These are phyloP conservation scores for Microtus montanus DNA, from an alignment of 2,113 vertebrate species.

Conservation along the genomic window DNA sequence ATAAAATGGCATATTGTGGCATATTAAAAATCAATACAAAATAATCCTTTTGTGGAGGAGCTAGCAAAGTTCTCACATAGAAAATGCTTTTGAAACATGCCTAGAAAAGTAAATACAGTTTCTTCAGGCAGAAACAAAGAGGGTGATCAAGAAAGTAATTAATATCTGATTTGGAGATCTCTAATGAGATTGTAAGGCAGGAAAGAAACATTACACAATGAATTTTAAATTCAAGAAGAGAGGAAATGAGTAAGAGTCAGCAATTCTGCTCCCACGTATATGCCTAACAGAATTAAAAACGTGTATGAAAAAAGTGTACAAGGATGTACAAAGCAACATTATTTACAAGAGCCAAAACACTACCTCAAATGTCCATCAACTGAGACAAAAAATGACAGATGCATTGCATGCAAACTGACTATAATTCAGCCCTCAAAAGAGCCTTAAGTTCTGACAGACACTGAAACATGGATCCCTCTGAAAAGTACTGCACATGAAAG, in stretches of 20 bases:
- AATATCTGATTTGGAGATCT: background rate
- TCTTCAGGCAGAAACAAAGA: background rate
- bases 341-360: background rate
- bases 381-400: conserved; percentile 13
- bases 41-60: background rate
- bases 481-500: conserved; percentile 19
- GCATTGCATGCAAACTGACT: background rate
- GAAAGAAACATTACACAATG: conserved; percentile 5
- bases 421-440: conserved; percentile 33
- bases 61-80: conserved; percentile 23
- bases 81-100: conserved; percentile 8
- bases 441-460: background rate
- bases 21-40: conserved; percentile 49
- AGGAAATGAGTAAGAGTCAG: conserved; percentile 1
- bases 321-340: background rate
- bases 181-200: background rate
- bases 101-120: conserved; percentile 18
- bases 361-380: background rate
- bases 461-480: background rate
- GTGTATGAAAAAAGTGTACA: background rate
- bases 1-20: background rate
- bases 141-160: conserved; percentile 21
- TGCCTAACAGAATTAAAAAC: background rate
- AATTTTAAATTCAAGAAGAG: conserved; percentile 12
- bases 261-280: background rate